Evolutionary conservation across 2,797 vertebrate species (phyloP), one percentile per base, ranked within the genome.

Genomic region (Selene dorsalis): DNA sequence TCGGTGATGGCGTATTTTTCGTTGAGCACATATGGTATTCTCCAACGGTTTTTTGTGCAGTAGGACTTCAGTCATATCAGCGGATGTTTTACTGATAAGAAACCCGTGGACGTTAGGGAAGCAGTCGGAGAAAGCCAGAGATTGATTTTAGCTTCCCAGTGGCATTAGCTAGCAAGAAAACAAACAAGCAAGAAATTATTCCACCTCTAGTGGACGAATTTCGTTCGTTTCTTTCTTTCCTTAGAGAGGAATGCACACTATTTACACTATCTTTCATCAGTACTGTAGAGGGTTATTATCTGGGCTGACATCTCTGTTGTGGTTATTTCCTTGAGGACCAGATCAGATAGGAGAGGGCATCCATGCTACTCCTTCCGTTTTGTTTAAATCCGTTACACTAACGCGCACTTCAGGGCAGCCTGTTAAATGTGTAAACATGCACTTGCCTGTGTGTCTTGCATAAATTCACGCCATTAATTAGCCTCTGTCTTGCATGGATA

Each of bases 301-400:
- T 50, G 2, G 50, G 48, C 17, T 17, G 28, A 0, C 39, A 12
- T 13, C 11, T 20, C 30, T 32, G 10, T 28, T 26, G 10, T 28
- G 22, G 17, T 14, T 43, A 3, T 22, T 68, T 24, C 6, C 24
- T 57, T 14, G 20, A 50, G 45, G 22, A 43, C 69, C 13, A 16
- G 3, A 20, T 5, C 17, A 58, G 26, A 8, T n/a, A 41, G 52
- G 24, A 8, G 4, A 20, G 39, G 30, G 4, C n/a, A 8, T 32
- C n/a, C 30, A 58, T 45, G 20, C 1, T 0, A 22, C 58, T 60
- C 76, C 75, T 82, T 75, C 59, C 56, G 57, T 45, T 26, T 69
- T 4, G 39, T 39, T 14, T 26, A 39, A 58, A 69, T 30, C 32
- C 22, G 22, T 50, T 4, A 47, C 14, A 43, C 43, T 17, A 2